A percentile compares a stretch with the other conserved stretches of the same genome.
These are phyloP conservation scores for Albula glossodonta DNA, from an alignment of 2,113 vertebrate species.

Conservation along the genomic window DNA sequence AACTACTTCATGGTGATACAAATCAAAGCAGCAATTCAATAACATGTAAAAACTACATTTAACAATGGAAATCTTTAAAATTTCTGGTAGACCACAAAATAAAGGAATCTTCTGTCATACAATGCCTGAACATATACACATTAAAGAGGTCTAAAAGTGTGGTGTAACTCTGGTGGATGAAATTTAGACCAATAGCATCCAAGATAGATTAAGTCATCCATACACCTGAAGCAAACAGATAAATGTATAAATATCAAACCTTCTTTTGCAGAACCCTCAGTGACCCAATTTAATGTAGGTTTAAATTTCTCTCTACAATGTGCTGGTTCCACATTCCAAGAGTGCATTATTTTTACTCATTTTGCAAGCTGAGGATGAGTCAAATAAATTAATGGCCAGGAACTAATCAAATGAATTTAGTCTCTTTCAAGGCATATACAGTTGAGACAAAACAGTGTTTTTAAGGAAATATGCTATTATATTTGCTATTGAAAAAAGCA, in stretches of 20 bases:
- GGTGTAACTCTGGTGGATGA: not conserved
- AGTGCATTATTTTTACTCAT: not conserved
- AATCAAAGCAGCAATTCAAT: not conserved
- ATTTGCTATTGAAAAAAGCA: too few relatives aligned
- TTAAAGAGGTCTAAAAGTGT: not conserved
- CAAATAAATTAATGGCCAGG: not conserved
- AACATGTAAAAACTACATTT: not conserved
- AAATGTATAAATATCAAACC: not conserved
- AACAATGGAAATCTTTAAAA: not conserved
- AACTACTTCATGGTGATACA: too few relatives aligned
- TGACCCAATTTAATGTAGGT: not conserved
- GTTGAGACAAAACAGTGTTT: too few relatives aligned
- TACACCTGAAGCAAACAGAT: slow-evolving; percentile 20
- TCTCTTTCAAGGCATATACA: too few relatives aligned
- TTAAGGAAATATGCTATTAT: too few relatives aligned
- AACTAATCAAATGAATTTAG: too few relatives aligned
- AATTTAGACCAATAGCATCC: slow-evolving; percentile 13
- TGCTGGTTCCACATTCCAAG: not conserved
- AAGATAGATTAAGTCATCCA: slow-evolving; percentile 1
- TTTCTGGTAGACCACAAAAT: not conserved
- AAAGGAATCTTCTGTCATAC: not conserved
- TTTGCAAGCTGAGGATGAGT: not conserved
- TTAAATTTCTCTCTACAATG: not conserved
- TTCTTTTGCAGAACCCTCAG: not conserved
- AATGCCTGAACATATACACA: not conserved